Evolutionary conservation across 2,888 invertebrate genomes (phyloP).

Genomic region (Pinctada fucata): DNA sequence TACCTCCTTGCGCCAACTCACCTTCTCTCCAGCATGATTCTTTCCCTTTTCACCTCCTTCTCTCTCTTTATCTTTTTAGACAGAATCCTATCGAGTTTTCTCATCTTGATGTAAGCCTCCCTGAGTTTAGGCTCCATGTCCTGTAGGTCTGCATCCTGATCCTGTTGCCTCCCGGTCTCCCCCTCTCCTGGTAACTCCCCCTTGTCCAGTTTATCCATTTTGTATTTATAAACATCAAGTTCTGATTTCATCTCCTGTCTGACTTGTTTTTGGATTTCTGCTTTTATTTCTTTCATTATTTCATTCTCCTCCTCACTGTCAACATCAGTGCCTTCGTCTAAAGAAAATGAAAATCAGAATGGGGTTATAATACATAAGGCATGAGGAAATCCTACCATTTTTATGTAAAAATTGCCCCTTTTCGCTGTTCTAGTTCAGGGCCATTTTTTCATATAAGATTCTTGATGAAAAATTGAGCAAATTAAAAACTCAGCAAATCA

Average conservation of each 20-base stretch:
- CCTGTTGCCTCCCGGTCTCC: conserved; percentile 18
- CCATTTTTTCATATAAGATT: no score
- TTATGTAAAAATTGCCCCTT: background rate
- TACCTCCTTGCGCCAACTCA: conserved; percentile 26
- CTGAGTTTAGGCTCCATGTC: conserved; percentile 70
- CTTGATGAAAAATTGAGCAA: no score
- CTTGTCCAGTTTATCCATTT: conserved; percentile 56
- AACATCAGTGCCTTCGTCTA: conserved; percentile 61
- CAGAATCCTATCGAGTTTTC: conserved; percentile 73
- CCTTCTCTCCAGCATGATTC: conserved; percentile 71
- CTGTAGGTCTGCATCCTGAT: conserved; percentile 56
- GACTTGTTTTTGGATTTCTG: conserved; percentile 70
- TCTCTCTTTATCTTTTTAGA: conserved; percentile 69
- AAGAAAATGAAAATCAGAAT: background rate
- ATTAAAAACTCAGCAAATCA: no score
- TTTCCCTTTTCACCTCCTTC: conserved; percentile 72
- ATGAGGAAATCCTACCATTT: background rate
- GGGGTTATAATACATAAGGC: background rate
- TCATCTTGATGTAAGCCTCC: conserved; percentile 74
- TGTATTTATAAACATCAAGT: conserved; percentile 61
- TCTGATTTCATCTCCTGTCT: conserved; percentile 73
- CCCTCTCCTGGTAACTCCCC: conserved; percentile 39
- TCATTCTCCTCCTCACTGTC: conserved; percentile 74
- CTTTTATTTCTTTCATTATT: conserved; percentile 69
- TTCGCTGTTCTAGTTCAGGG: background rate